Conservation (phyloP, 1,140 invertebrate species). For the Musca vetustissima region DNA sequence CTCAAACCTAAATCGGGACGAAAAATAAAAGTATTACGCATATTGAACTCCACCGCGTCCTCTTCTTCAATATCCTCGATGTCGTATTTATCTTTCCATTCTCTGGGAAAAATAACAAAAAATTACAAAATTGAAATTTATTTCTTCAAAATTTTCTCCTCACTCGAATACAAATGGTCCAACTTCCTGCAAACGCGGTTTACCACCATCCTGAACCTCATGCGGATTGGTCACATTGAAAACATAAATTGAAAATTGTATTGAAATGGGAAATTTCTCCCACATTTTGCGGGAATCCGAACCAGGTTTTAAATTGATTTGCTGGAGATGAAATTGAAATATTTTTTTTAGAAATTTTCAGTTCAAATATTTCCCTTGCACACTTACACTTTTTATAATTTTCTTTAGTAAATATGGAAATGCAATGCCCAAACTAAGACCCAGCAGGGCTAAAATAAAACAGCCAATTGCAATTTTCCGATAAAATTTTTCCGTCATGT, state of each 20-base stretch:
- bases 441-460: too few relatives aligned
- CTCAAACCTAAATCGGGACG: conserved; percentile 62
- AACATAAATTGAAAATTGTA: conserved; percentile 75
- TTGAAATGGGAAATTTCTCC: conserved; percentile 66
- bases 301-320: conserved; percentile 62
- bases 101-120: conserved; percentile 55
- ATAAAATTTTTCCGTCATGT: too few relatives aligned
- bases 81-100: conserved; percentile 73
- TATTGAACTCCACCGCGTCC: conserved; percentile 69
- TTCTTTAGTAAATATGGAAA: too few relatives aligned
- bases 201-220: conserved; percentile 70
- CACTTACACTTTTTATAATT: too few relatives aligned
- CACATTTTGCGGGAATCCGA: conserved; percentile 66
- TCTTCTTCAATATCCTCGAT: conserved; percentile 65
- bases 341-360: too few relatives aligned
- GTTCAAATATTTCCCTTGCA: too few relatives aligned
- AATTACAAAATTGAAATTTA: too few relatives aligned
- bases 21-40: conserved; percentile 65
- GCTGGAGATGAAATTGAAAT: conserved; percentile 47
- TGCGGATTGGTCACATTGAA: conserved; percentile 81
- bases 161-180: conserved; percentile 76
- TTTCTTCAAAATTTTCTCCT: conserved; percentile 47
- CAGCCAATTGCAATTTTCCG: too few relatives aligned
- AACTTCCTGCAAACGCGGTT: conserved; percentile 68
- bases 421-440: too few relatives aligned